Base-by-base conservation (phyloP, 2,888 invertebrate genomes). In the Oeneis ivallda region DNA sequence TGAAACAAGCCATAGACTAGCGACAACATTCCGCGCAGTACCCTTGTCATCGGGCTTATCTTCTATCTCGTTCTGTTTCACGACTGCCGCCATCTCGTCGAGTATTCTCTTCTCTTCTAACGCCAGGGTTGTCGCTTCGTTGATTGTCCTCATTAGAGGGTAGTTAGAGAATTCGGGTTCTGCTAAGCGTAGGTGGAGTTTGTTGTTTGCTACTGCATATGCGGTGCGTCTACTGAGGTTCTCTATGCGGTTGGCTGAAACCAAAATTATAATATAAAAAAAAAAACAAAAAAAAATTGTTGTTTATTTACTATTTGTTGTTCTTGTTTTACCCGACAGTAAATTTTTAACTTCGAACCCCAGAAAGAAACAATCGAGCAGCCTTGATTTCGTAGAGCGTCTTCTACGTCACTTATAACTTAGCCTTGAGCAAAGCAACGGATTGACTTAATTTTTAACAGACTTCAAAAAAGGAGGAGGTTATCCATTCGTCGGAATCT, bases 71-170 rank as follows among this genome's bases (percentile, higher is more conserved):
- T 89, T 90, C 53, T 84, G 83, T 54, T 76, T 82, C 60, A 88
- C 87, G 1, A 92, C 80, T 19, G 87, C 80, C 8, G 89, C 85
- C 74, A 92, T 87, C 73, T 92, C 93, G 19, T 88, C 86, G 10
- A 84, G 66, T 58, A 94, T 93, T 63, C 86, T 86, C 76, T 92
- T 92, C 72, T 93, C 92, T 76, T 92, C 90, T 72, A 92, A 78
- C 0, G 94, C 88, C 9, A 94, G 79, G 0, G 88, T 84, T 1
- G 95, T 89, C 0, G 94, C 95, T 66, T 93, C 93, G 77, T 96
- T 95, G 61, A 97, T 94, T 0, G 95, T 93, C 57, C 94, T 93
- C 88, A 97, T 93, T 0, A 97, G 84, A 0, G 95, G 95, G 83
- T 94, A 97, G 78, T 95, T 95, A 0, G 81, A 74, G 65, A 78